Percentiles rank a stretch among this genome's conserved stretches.
Conservation (phyloP, 2,113 vertebrate species). For the Loxodonta africana region DNA sequence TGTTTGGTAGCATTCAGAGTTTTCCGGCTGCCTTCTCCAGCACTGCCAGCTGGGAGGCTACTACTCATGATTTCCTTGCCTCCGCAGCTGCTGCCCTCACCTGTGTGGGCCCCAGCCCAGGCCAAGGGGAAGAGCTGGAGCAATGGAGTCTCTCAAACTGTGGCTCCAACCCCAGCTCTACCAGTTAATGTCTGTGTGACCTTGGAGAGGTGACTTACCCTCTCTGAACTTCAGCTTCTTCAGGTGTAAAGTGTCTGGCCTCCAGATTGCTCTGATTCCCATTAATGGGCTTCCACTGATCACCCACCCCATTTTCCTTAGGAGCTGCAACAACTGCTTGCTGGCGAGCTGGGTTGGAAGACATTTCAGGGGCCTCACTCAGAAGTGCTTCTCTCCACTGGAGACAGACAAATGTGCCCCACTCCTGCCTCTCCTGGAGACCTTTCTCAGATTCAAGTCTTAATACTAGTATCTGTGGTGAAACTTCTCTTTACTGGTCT, state of each 20-base stretch:
- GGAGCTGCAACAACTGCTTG: not conserved
- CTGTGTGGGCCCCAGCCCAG: not conserved
- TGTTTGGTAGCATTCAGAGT: constrained; percentile 27
- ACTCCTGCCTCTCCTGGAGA: not conserved
- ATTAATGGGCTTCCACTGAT: not conserved
- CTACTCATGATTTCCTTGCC: not conserved
- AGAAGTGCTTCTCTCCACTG: not conserved
- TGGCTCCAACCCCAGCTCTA: not conserved
- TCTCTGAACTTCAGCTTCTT: constrained; percentile 21
- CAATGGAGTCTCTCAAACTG: not conserved
- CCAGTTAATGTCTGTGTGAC: not conserved
- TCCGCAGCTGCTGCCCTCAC: not conserved
- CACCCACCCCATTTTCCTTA: not conserved
- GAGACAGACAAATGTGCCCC: not conserved
- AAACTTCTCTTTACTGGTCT: not conserved
- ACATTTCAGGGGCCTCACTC: not conserved
- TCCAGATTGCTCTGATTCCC: not conserved
- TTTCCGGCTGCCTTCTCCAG: not conserved
- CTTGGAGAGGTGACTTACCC: not conserved
- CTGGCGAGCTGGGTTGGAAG: not conserved
- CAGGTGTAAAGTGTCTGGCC: not conserved
- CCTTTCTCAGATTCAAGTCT: not conserved
- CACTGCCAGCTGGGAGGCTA: not conserved
- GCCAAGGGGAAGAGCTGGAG: not conserved
- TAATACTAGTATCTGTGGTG: not conserved